phyloP scores from a whole-genome alignment of 2,888 invertebrate genomes.

The Limnephilus auricula region DNA sequence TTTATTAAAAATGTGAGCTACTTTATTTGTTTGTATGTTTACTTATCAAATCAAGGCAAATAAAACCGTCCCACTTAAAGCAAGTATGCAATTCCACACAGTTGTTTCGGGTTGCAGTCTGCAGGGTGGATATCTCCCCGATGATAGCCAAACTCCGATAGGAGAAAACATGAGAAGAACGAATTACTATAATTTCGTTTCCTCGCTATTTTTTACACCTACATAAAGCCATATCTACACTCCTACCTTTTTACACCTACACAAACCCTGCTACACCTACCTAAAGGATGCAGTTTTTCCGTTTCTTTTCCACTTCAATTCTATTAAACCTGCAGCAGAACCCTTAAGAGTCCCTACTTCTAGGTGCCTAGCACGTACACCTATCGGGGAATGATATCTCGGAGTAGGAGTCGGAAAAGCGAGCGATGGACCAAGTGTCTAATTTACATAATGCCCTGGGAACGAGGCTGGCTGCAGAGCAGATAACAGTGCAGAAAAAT shows the following conservation, averaged over 20 bases:
- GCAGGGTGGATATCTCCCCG: too few species aligned
- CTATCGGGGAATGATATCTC: slow-evolving; percentile 2
- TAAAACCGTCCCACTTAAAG: too few species aligned
- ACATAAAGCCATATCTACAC: too few species aligned
- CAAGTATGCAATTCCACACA: too few species aligned
- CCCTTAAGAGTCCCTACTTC: not conserved
- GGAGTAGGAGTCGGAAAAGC: not conserved
- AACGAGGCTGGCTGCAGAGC: slow-evolving; percentile 31
- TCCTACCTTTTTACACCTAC: not conserved
- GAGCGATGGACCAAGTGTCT: not conserved
- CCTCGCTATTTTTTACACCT: not conserved
- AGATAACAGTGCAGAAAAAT: slow-evolving; percentile 52
- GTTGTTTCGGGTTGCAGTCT: too few species aligned
- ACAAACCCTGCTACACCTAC: too few species aligned
- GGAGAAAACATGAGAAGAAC: too few species aligned
- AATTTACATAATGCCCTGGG: slow-evolving; percentile 50
- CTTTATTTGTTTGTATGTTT: too few species aligned
- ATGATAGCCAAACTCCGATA: not conserved
- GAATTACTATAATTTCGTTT: not conserved
- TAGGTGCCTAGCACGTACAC: not conserved
- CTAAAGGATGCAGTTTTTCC: not conserved
- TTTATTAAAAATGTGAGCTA: too few species aligned
- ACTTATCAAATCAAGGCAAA: too few species aligned
- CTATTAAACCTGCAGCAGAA: not conserved
- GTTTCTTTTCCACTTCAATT: not conserved